A percentile compares a stretch with the other conserved stretches of the same genome.
Conservation (phyloP, 2,888 invertebrate genomes). For the Sminthurinus aureus region DNA sequence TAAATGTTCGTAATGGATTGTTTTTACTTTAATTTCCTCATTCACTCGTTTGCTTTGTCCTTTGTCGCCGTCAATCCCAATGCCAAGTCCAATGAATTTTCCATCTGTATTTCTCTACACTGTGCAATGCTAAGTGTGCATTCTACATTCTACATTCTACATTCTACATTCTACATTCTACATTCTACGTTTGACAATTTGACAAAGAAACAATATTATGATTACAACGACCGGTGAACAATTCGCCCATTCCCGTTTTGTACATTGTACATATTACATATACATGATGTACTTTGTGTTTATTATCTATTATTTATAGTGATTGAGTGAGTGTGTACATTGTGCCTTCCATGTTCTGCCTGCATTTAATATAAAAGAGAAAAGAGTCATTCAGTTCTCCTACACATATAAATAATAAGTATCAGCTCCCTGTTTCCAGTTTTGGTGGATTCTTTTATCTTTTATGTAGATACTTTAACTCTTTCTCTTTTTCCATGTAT, state of each 20-base stretch:
- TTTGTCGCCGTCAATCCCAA: too few relatives aligned
- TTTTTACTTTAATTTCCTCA: slow-evolving; percentile 42
- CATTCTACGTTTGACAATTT: not conserved
- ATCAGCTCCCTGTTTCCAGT: not conserved
- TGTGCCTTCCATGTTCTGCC: too few relatives aligned
- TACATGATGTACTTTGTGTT: too few relatives aligned
- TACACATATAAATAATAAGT: not conserved
- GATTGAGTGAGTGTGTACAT: not conserved
- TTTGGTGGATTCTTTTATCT: not conserved
- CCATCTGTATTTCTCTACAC: not conserved
- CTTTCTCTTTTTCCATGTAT: too few relatives aligned
- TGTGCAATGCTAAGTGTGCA: too few relatives aligned
- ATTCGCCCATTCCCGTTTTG: too few relatives aligned
- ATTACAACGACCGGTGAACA: slow-evolving; percentile 1
- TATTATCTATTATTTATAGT: too few relatives aligned
- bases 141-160: not conserved
- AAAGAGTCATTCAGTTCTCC: too few relatives aligned
- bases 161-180: not conserved
- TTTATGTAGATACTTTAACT: too few relatives aligned
- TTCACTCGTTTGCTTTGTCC: not conserved
- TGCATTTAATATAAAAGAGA: not conserved
- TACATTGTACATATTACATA: too few relatives aligned
- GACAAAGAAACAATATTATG: slow-evolving; percentile 20
- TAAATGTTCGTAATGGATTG: slow-evolving; percentile 37
- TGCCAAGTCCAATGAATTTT: too few relatives aligned